Conservation (phyloP, 2,113 vertebrate species). For the Eolophus roseicapilla region DNA sequence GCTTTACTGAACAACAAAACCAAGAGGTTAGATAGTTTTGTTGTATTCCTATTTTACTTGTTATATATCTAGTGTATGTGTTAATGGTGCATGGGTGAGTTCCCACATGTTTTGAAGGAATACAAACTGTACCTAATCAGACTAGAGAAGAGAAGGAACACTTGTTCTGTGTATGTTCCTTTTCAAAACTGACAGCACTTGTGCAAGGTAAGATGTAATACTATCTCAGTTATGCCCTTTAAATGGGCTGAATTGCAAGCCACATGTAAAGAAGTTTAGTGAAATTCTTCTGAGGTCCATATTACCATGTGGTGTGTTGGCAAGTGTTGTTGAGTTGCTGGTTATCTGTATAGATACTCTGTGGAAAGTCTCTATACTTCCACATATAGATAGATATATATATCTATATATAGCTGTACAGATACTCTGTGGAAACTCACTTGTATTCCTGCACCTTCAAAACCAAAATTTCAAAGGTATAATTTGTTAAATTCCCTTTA, state of each 20-base stretch:
- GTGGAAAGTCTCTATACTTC: background rate
- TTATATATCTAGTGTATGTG: background rate
- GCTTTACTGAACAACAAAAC: conserved; percentile 85
- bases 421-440: background rate
- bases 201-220: background rate
- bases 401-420: background rate
- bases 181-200: background rate
- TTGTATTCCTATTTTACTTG: background rate
- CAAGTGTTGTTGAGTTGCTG: background rate
- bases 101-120: background rate
- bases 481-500: background rate
- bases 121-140: background rate
- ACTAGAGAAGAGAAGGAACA: background rate
- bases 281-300: background rate
- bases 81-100: background rate
- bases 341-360: background rate
- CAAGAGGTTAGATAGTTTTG: conserved; percentile 77
- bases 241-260: background rate
- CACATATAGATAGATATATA: background rate
- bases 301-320: background rate
- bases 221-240: background rate
- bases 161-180: background rate
- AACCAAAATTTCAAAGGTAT: background rate
- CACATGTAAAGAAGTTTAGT: background rate
- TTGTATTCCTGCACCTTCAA: background rate